A percentile compares a stretch with the other conserved stretches of the same genome.
Evolutionary conservation across 2,888 invertebrate species (phyloP).

Genomic region (Herminia tarsipennalis): DNA sequence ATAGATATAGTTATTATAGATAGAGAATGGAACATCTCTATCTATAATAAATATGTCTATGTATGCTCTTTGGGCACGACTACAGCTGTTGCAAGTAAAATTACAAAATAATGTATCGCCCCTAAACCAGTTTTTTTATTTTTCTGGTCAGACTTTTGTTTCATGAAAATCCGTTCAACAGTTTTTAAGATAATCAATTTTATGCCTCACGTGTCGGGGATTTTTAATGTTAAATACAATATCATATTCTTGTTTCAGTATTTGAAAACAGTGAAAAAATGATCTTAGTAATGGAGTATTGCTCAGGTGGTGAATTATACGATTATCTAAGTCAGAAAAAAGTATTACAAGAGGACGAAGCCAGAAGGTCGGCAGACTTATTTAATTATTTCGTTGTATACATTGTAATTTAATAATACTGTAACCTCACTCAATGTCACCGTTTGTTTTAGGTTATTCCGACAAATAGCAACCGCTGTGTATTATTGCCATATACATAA

Average conservation of each 20-base stretch:
- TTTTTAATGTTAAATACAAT: too few species aligned
- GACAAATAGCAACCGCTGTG: conserved; percentile 98
- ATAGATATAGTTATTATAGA: too few species aligned
- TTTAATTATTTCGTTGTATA: not conserved
- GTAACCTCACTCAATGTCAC: conserved; percentile 8
- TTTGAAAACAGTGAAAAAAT: conserved; percentile 99
- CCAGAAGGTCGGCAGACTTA: conserved; percentile 84
- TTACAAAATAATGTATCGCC: too few species aligned
- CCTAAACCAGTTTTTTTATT: too few species aligned
- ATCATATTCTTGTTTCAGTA: conserved; percentile 89
- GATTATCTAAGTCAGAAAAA: conserved; percentile 97
- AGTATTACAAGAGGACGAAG: conserved; percentile 96
- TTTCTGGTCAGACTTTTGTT: too few species aligned
- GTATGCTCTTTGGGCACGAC: too few species aligned
- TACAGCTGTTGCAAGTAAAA: too few species aligned
- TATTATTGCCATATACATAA: conserved; percentile 99
- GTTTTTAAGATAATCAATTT: too few species aligned
- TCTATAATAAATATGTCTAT: too few species aligned
- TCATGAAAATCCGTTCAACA: too few species aligned
- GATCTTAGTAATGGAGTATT: conserved; percentile 99
- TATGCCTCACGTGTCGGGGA: too few species aligned
- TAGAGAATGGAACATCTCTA: too few species aligned
- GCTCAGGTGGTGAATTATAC: conserved; percentile 98
- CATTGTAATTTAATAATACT: not conserved
- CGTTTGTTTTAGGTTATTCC: conserved; percentile 90